Conservation (phyloP, 2,888 invertebrate species). For the Subacronicta megacephala region DNA sequence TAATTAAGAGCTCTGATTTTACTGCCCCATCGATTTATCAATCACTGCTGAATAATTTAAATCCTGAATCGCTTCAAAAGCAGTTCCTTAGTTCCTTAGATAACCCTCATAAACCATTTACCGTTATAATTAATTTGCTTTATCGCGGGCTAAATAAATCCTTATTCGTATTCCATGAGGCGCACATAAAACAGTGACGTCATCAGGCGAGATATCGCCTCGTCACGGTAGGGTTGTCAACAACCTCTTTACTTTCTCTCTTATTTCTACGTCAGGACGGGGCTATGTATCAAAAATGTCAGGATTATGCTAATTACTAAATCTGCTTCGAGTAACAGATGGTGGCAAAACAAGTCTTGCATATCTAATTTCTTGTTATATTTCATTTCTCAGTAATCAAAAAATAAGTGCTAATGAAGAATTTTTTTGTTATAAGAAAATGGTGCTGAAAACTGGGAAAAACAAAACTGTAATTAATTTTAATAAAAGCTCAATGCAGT, state of each 20-base stretch:
- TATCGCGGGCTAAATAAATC: slow-evolving; percentile 47
- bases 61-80: slow-evolving; percentile 15
- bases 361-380: slow-evolving; percentile 38
- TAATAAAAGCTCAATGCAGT: neutral
- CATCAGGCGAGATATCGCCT: slow-evolving; percentile 47
- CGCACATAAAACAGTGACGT: slow-evolving; percentile 50
- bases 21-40: neutral
- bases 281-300: slow-evolving; percentile 55
- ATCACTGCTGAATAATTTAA: slow-evolving; percentile 6
- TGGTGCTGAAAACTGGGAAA: too few species aligned
- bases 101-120: slow-evolving; percentile 35
- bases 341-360: slow-evolving; percentile 43
- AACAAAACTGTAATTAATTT: neutral
- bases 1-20: slow-evolving; percentile 7
- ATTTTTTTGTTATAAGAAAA: slow-evolving; percentile 2
- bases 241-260: slow-evolving; percentile 28
- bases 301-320: slow-evolving; percentile 59
- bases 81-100: slow-evolving; percentile 18
- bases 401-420: slow-evolving; percentile 18
- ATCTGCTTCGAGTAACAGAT: slow-evolving; percentile 54
- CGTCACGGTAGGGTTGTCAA: slow-evolving; percentile 54
- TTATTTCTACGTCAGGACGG: slow-evolving; percentile 34
- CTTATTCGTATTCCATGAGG: slow-evolving; percentile 49
- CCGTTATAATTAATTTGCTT: slow-evolving; percentile 49
- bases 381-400: slow-evolving; percentile 28